Conservation (phyloP, 2,113 vertebrate genomes). For the Semicossyphus pulcher region DNA sequence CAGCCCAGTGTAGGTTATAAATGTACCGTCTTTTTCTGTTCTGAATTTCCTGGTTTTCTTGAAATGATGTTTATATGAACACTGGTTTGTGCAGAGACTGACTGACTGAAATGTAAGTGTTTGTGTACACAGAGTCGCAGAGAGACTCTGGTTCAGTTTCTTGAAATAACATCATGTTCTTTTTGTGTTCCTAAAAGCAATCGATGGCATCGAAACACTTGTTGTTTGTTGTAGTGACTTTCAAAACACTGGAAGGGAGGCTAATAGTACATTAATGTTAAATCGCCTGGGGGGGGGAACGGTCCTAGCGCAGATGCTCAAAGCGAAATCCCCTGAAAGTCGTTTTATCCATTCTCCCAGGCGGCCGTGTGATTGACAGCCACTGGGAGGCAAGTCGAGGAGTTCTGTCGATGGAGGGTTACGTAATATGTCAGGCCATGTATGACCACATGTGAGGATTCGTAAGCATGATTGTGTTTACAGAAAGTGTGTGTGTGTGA, state of each 20-base stretch:
- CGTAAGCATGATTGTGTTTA: slow-evolving; percentile 10
- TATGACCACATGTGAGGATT: slow-evolving; percentile 12
- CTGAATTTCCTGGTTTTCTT: slow-evolving; percentile 3
- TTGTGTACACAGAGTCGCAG: no score
- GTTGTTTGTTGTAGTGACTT: not conserved
- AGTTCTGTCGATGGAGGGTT: slow-evolving; percentile 28
- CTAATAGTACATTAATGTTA: not conserved
- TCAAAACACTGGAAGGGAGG: slow-evolving; percentile 7
- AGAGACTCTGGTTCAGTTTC: no score
- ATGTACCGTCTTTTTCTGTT: not conserved
- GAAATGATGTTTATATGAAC: not conserved
- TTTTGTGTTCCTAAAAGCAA: slow-evolving; percentile 11
- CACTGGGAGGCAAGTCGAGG: slow-evolving; percentile 26
- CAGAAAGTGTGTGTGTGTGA: slow-evolving; percentile 12
- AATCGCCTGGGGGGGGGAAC: slow-evolving; percentile 6
- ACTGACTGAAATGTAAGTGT: slow-evolving; percentile 3
- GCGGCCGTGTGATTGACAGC: slow-evolving; percentile 50
- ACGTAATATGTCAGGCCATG: slow-evolving; percentile 17
- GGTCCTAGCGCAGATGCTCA: not conserved
- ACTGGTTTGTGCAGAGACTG: not conserved
- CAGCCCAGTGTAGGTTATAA: not conserved
- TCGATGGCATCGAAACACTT: slow-evolving; percentile 2
- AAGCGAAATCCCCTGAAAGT: slow-evolving; percentile 1
- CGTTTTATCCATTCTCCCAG: not conserved
- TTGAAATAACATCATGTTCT: not conserved